Conservation (phyloP, 2,888 invertebrate genomes). For the Aspidiotus destructor region DNA sequence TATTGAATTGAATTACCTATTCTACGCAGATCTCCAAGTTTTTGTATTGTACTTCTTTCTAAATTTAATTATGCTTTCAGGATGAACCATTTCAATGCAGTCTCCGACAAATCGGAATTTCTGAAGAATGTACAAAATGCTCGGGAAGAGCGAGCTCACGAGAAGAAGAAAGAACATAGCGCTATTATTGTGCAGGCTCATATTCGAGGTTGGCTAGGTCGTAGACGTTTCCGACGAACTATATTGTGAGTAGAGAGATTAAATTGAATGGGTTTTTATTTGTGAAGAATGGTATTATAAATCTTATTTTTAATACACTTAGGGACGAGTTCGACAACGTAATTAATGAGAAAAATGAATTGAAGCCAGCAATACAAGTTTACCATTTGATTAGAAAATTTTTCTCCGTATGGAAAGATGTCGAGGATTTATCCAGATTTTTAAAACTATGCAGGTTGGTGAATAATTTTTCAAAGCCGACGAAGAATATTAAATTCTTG, state of each 20-base stretch:
- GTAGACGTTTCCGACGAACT: constrained; percentile 39
- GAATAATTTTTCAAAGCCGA: constrained; percentile 3
- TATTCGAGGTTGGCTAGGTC: constrained; percentile 63
- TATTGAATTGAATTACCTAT: too few species aligned
- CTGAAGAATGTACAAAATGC: constrained; percentile 85
- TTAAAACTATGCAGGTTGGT: constrained; percentile 62
- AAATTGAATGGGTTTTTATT: not conserved
- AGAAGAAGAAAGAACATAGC: constrained; percentile 68
- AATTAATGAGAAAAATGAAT: constrained; percentile 49
- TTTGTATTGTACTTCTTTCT: too few species aligned
- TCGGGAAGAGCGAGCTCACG: constrained; percentile 75
- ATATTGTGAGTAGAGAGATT: constrained; percentile 16
- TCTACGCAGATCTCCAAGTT: too few species aligned
- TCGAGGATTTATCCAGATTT: constrained; percentile 62
- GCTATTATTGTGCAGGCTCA: constrained; percentile 64
- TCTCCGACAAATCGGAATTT: constrained; percentile 45
- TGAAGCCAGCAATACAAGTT: constrained; percentile 60
- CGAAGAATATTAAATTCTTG: too few species aligned
- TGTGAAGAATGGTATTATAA: not conserved
- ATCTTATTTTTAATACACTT: constrained; percentile 25
- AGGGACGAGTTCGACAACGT: constrained; percentile 73
- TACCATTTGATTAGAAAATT: constrained; percentile 60
- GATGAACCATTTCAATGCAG: too few species aligned
- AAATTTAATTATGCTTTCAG: too few species aligned
- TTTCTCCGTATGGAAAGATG: constrained; percentile 53